Evolutionary conservation across 1,140 invertebrate genomes (phyloP).

Genomic region (Lasioglossum albipes): DNA sequence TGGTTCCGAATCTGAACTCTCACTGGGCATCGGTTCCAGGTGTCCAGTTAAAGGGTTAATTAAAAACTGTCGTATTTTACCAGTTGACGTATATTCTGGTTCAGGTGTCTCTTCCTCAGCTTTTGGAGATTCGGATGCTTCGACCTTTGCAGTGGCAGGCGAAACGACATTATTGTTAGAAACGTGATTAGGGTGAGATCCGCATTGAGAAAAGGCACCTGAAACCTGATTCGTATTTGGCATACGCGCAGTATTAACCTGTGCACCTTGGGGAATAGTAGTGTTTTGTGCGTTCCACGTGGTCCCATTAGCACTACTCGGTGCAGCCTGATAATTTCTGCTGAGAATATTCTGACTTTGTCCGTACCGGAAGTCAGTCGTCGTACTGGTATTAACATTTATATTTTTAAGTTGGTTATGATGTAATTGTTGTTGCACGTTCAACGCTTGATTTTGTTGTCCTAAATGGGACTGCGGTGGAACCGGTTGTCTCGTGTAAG

Average conservation of each 20-base stretch:
- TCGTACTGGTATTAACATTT: constrained; percentile 75
- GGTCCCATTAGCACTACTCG: constrained; percentile 69
- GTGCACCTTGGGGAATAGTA: constrained; percentile 68
- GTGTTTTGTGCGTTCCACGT: constrained; percentile 68
- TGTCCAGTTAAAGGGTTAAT: constrained; percentile 94
- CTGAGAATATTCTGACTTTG: constrained; percentile 79
- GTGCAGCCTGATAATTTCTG: constrained; percentile 71
- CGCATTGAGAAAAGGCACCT: constrained; percentile 69
- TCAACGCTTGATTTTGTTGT: constrained; percentile 72
- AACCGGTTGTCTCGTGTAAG: constrained; percentile 75
- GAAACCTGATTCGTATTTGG: constrained; percentile 64
- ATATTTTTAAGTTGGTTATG: constrained; percentile 77
- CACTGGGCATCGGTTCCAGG: constrained; percentile 89
- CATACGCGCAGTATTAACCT: constrained; percentile 64
- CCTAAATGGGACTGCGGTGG: constrained; percentile 70
- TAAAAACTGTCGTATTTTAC: constrained; percentile 86
- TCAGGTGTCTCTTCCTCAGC: constrained; percentile 64
- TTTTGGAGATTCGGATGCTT: constrained; percentile 55
- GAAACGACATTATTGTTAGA: constrained; percentile 44
- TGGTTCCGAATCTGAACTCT: constrained; percentile 80
- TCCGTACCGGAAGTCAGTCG: constrained; percentile 78
- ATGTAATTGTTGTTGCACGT: constrained; percentile 77
- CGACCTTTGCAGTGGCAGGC: constrained; percentile 37
- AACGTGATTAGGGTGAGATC: constrained; percentile 59
- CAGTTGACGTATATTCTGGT: constrained; percentile 78